phyloP scores from a whole-genome alignment of 2,113 vertebrate genomes.

The Bettongia penicillata region DNA sequence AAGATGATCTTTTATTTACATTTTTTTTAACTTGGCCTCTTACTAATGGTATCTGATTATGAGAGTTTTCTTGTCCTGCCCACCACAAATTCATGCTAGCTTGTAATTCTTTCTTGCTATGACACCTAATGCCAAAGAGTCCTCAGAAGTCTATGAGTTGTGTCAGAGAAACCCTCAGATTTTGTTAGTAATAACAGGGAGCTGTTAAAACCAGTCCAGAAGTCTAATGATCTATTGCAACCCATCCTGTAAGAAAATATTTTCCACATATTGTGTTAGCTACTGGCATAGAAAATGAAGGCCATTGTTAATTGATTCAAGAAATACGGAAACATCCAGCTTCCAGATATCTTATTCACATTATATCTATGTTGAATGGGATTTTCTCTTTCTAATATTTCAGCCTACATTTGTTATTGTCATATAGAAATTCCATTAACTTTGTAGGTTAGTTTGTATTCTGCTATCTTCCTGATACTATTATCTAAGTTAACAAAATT shows the following conservation, averaged over 20 bases:
- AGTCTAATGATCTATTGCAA: not conserved
- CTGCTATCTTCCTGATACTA: not conserved
- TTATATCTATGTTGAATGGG: not conserved
- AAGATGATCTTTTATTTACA: not conserved
- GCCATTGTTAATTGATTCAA: conserved; percentile 45
- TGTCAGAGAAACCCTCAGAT: not conserved
- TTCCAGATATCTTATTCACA: not conserved
- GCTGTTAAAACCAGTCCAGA: not conserved
- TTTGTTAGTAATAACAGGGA: not conserved
- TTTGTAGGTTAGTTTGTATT: not conserved
- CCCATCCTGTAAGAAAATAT: not conserved
- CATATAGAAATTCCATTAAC: not conserved
- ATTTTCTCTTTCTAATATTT: not conserved
- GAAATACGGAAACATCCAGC: not conserved
- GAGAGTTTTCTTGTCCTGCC: not conserved
- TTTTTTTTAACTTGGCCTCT: not conserved
- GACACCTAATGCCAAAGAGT: not conserved
- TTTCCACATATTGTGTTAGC: conserved; percentile 40
- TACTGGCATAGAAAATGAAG: conserved; percentile 37
- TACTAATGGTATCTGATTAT: not conserved
- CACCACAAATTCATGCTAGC: not conserved
- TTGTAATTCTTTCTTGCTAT: not conserved
- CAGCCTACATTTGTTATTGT: not conserved
- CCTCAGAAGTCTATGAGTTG: not conserved
- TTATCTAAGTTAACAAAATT: not conserved